Conservation (phyloP, 2,797 vertebrate genomes). For the Catamblyrhynchus diadema region DNA sequence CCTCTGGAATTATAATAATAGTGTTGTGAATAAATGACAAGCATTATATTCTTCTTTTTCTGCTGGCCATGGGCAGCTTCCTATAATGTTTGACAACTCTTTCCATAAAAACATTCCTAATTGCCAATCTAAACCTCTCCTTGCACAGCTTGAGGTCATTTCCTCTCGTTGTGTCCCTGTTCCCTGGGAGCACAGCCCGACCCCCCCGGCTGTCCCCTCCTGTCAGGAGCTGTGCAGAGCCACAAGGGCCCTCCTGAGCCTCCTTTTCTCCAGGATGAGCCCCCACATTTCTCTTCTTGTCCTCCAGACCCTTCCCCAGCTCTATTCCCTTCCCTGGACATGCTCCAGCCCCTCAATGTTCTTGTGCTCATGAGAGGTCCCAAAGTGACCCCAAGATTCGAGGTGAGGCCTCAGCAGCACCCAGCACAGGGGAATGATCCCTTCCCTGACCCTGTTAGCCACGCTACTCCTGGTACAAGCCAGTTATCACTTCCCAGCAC, state of each 20-base stretch:
- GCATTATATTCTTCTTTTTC: rapidly evolving
- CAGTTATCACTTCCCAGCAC: not conserved
- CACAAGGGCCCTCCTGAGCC: not conserved
- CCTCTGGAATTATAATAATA: not conserved
- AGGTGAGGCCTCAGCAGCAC: not conserved
- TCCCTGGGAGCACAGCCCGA: rapidly evolving
- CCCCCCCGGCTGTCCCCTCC: rapidly evolving
- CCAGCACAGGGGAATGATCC: not conserved
- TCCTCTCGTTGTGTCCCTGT: not conserved
- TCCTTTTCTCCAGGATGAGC: not conserved
- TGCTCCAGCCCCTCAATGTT: rapidly evolving
- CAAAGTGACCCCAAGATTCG: rapidly evolving
- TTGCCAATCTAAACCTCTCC: rapidly evolving
- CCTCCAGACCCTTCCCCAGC: not conserved
- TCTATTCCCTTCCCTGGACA: rapidly evolving
- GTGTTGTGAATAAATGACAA: not conserved
- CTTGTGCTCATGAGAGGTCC: not conserved
- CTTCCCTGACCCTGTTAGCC: not conserved
- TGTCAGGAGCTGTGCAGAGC: not conserved
- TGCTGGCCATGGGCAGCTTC: not conserved
- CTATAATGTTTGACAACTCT: not conserved
- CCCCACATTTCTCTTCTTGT: too few relatives aligned
- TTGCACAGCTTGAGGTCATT: rapidly evolving
- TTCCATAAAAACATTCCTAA: not conserved
- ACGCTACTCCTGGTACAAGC: too few relatives aligned